Conservation (phyloP, 2,797 vertebrate genomes). For the Ctenosaura bakeri region DNA sequence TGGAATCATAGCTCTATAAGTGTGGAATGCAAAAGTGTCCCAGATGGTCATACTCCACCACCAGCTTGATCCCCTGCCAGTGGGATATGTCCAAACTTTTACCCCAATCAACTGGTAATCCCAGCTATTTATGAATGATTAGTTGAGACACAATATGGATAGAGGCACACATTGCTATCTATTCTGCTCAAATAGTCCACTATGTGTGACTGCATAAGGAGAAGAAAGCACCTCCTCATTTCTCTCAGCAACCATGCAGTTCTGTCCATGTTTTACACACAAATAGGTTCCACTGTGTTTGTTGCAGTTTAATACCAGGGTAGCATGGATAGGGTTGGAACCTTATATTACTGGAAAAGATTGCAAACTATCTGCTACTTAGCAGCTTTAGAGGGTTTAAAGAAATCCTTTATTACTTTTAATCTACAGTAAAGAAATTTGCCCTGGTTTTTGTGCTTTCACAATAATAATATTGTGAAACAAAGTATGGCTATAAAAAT, state of each 20-base stretch:
- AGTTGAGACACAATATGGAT: neutral
- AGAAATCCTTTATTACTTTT: neutral
- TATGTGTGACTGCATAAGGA: neutral
- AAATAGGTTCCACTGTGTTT: neutral
- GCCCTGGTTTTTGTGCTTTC: constrained; percentile 9
- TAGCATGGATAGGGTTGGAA: neutral
- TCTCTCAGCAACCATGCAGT: neutral
- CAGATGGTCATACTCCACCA: too few species aligned
- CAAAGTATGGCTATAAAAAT: constrained; percentile 6
- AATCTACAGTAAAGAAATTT: constrained; percentile 21
- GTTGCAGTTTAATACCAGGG: neutral
- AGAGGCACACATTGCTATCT: neutral
- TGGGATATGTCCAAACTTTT: neutral
- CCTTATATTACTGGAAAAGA: neutral
- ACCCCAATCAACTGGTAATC: neutral
- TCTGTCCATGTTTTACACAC: neutral
- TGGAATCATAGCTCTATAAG: too few species aligned
- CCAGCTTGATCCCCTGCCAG: neutral
- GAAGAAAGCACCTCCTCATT: neutral
- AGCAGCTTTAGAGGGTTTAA: constrained; percentile 14
- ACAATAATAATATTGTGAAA: constrained; percentile 38
- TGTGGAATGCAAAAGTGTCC: too few species aligned
- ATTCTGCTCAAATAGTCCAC: neutral
- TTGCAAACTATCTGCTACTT: neutral
- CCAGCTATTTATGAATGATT: neutral